Conservation (phyloP, 2,797 vertebrate genomes). For the Potorous gilbertii region DNA sequence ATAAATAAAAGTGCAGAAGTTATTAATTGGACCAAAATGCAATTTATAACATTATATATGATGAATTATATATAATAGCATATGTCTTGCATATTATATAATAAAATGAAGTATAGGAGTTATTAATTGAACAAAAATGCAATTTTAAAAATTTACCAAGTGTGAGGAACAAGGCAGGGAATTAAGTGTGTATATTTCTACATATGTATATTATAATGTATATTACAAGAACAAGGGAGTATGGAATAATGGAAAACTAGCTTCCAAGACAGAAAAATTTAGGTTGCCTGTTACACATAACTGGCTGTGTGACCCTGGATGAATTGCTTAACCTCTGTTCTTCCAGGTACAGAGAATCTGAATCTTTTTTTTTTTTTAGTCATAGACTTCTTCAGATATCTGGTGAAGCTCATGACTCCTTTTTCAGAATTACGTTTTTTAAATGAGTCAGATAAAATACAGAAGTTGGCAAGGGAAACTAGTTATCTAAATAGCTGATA, state of each 20-base stretch:
- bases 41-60: no score
- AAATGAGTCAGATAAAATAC: not conserved
- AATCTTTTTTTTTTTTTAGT: not conserved
- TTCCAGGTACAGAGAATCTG: not conserved
- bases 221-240: not conserved
- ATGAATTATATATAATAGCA: no score
- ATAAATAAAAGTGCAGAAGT: not conserved
- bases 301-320: not conserved
- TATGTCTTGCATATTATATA: no score
- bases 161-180: no score
- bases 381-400: no score
- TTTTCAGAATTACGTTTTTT: not conserved
- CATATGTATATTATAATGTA: not conserved
- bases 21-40: no score
- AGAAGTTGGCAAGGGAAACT: not conserved
- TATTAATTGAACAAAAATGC: no score
- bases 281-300: not conserved
- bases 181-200: not conserved
- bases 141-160: not conserved
- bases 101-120: no score
- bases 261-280: not conserved
- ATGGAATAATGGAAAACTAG: not conserved
- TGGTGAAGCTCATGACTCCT: not conserved
- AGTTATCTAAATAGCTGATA: not conserved
- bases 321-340: not conserved